Evolutionary conservation across 2,113 vertebrate genomes (phyloP), one percentile per base, ranked within the genome.

Genomic region (Dicerorhinus sumatrensis): DNA sequence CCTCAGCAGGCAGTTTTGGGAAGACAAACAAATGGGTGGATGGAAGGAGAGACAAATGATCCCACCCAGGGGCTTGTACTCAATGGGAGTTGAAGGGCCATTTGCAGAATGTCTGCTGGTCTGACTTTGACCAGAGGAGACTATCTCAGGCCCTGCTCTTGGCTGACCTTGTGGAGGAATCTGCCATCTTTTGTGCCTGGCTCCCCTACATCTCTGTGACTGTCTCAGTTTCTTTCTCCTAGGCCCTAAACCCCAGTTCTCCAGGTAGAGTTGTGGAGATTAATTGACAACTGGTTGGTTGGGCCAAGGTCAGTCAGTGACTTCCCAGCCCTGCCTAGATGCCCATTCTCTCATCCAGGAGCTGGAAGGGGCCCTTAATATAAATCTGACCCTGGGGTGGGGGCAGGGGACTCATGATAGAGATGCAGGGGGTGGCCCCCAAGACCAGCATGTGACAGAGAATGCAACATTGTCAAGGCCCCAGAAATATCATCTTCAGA

Each of bases 1-100:
- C 36, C 92, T 92, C 48, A 67, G 93, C 91, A 95, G 75, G 69
- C 67, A 84, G 54, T 97, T 94, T 94, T 25, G 39, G 82, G 89
- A 94, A 89, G 96, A 95, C 62, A 91, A 72, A 77, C 65, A 79
- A 80, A 63, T 89, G 63, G 65, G 48, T 95, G 27, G 76, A 76
- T 70, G 76, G 85, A 89, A 96, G 79, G 83, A 96, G 48, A 70
- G 92, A 94, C 54, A 96, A 48, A 94, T 77, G 72, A 81, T 86
- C 77, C 77, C 69, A 93, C 69, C 73, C 76, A 72, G 70, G 62
- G 46, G 6, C 42, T 21, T 80, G 23, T 77, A 77, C 58, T 20
- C 29, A 20, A 31, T 25, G 86, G 39, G 54, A 93, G 29, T 60
- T 70, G 65, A 75, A 92, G 46, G 58, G 42, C n/a, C 75, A 42